These are phyloP conservation scores for Cheirogaleus medius DNA, from an alignment of 2,113 vertebrate species.

Conservation along the genomic window DNA sequence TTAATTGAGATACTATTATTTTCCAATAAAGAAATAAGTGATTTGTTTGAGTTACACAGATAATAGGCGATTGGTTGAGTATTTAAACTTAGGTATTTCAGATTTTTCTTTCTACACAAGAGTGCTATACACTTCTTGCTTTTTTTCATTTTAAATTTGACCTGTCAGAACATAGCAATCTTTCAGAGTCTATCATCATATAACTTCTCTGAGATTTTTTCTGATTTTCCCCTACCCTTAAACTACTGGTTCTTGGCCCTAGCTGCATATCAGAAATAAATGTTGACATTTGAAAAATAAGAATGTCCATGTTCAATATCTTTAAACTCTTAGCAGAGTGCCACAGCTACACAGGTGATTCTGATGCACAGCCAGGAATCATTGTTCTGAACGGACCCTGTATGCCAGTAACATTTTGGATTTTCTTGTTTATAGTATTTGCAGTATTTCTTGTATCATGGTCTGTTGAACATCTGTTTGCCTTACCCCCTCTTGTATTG, in stretches of 20 bases:
- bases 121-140: not conserved
- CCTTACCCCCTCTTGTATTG: not conserved
- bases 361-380: not conserved
- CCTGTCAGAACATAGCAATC: not conserved
- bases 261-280: not conserved
- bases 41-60: not conserved
- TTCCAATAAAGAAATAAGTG: not conserved
- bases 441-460: not conserved
- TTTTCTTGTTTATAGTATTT: not conserved
- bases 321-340: not conserved
- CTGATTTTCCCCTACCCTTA: not conserved
- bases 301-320: not conserved
- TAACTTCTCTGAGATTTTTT: not conserved
- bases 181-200: not conserved
- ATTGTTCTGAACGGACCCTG: not conserved
- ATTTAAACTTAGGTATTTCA: constrained; percentile 5
- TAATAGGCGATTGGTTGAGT: not conserved
- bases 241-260: not conserved
- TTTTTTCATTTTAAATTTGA: not conserved
- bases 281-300: not conserved
- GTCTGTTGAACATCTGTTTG: not conserved
- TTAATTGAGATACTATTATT: not conserved
- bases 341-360: not conserved
- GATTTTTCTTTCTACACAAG: not conserved
- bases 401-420: not conserved